Evolutionary conservation across 2,888 invertebrate genomes (phyloP).

Genomic region (Tanypteryx hageni): DNA sequence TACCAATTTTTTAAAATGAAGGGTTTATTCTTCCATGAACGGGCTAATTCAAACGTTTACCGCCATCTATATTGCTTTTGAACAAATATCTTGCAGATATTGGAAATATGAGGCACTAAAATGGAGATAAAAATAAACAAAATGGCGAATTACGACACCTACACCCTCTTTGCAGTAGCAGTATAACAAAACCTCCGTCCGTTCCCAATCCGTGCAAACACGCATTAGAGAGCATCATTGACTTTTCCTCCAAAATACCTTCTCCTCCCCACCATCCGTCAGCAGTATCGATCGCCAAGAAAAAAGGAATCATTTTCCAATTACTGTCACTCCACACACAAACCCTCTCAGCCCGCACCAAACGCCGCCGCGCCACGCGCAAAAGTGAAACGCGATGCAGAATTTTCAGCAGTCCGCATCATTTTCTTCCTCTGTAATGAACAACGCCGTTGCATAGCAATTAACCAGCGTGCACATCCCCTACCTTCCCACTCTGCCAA

Average conservation of each 20-base stretch:
- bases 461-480: not conserved
- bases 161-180: too few species aligned
- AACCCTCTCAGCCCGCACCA: not conserved
- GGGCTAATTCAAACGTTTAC: too few species aligned
- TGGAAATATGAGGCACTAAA: too few species aligned
- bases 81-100: too few species aligned
- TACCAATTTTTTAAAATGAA: too few species aligned
- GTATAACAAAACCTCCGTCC: too few species aligned
- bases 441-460: constrained; percentile 36
- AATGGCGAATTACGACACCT: too few species aligned
- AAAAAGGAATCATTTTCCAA: not conserved
- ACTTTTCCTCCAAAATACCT: not conserved
- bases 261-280: not conserved
- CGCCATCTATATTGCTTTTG: too few species aligned
- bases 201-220: too few species aligned
- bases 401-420: constrained; percentile 28
- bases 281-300: not conserved
- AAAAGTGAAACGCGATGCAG: constrained; percentile 20
- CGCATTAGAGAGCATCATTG: not conserved
- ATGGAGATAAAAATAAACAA: too few species aligned
- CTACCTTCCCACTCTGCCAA: not conserved
- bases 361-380: constrained; percentile 3
- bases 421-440: constrained; percentile 40
- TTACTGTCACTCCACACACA: not conserved
- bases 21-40: too few species aligned